Percentiles rank a stretch among this genome's conserved stretches.
Conservation (phyloP, 2,797 vertebrate genomes). For the Heteromormyrus szaboi region DNA sequence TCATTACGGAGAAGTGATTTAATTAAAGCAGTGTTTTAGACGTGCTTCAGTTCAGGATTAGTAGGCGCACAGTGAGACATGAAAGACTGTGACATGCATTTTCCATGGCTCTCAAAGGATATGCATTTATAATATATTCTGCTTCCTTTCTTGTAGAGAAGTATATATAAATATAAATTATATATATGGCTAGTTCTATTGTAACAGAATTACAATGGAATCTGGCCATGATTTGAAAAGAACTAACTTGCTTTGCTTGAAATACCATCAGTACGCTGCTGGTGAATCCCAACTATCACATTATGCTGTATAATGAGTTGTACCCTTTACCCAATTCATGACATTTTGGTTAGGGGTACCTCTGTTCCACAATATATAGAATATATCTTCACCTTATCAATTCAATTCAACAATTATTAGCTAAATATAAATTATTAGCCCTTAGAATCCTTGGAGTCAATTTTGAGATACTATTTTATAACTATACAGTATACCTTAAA, state of each 20-base stretch:
- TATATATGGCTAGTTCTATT: neutral
- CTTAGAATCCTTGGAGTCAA: neutral
- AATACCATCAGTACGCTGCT: neutral
- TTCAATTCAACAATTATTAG: neutral
- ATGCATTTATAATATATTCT: neutral
- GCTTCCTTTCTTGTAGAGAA: neutral
- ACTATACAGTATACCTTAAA: neutral
- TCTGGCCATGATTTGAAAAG: neutral
- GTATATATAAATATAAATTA: slow-evolving; percentile 3
- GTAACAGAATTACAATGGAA: neutral
- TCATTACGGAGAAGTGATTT: neutral
- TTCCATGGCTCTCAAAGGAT: neutral
- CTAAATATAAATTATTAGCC: neutral
- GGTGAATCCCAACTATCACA: neutral
- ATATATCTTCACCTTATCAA: neutral
- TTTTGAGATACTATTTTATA: neutral
- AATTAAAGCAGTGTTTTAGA: neutral
- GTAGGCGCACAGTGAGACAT: neutral
- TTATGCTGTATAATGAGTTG: neutral
- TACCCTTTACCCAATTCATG: neutral
- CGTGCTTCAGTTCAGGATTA: slow-evolving; percentile 5
- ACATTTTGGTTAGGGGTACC: neutral
- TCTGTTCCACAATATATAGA: neutral
- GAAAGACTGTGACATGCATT: neutral
- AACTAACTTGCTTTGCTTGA: neutral